Conservation (phyloP, 92 coral and sea anemone genomes). For the Chrysogorgia sp. region DNA sequence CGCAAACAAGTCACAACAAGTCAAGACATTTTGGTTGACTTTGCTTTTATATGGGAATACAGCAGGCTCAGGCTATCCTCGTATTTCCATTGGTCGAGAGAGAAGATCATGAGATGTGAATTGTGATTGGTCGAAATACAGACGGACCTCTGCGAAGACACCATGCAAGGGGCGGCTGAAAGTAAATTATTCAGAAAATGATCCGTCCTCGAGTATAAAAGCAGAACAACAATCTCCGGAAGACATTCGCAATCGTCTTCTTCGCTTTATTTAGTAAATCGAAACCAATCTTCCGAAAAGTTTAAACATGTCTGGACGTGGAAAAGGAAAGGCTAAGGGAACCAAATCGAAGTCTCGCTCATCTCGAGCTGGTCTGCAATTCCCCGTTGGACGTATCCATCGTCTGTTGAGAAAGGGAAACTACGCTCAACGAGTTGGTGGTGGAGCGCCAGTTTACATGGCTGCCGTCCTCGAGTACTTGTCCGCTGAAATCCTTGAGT, state of each 20-base stretch:
- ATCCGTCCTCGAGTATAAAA: slow-evolving; percentile 27
- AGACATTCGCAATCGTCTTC: not conserved
- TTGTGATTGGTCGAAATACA: slow-evolving; percentile 15
- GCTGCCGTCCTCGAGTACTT: slow-evolving; percentile 79
- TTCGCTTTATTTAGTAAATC: not conserved
- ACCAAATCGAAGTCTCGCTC: slow-evolving; percentile 76
- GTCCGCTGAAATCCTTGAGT: slow-evolving; percentile 79
- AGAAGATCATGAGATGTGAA: not conserved
- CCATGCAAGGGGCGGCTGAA: not conserved
- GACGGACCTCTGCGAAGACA: slow-evolving; percentile 36
- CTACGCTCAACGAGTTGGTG: slow-evolving; percentile 75
- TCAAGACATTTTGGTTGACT: not conserved
- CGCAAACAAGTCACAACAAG: no score
- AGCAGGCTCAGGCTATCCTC: not conserved
- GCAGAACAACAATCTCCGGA: no score
- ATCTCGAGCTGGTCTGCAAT: slow-evolving; percentile 76
- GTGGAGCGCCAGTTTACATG: slow-evolving; percentile 75
- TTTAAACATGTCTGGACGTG: slow-evolving; percentile 82
- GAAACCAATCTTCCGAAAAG: not conserved
- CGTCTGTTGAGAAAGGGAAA: slow-evolving; percentile 77
- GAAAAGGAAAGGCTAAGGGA: slow-evolving; percentile 81
- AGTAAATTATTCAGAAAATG: not conserved
- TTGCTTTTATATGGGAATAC: slow-evolving; percentile 15
- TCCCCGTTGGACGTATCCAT: slow-evolving; percentile 83
- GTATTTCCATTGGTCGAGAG: slow-evolving; percentile 17